Evolutionary conservation across 2,888 invertebrate species (phyloP).

Genomic region (Cacoxenus indagator): DNA sequence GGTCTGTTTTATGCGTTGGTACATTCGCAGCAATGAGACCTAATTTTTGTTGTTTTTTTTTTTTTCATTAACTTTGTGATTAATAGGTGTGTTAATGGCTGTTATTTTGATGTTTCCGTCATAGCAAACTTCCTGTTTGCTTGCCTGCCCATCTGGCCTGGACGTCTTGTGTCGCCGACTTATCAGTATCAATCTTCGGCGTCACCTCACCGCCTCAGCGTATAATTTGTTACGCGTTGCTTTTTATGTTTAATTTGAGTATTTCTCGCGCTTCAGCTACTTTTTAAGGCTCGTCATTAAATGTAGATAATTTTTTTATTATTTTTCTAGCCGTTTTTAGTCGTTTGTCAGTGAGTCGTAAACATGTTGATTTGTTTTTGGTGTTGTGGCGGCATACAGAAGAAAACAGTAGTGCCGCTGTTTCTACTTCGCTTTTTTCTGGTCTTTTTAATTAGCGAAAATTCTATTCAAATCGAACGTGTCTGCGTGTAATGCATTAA

Average conservation of each 20-base stretch:
- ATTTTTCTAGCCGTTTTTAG: slow-evolving; percentile 28
- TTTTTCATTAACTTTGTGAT: slow-evolving; percentile 50
- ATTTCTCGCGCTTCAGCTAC: slow-evolving; percentile 63
- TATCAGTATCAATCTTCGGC: neutral
- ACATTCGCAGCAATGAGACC: too few species aligned
- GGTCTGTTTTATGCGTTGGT: neutral
- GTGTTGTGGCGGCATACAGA: too few species aligned
- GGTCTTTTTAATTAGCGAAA: too few species aligned
- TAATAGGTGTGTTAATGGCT: slow-evolving; percentile 69
- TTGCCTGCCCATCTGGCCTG: neutral
- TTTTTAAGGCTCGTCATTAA: slow-evolving; percentile 61
- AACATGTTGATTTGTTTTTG: neutral
- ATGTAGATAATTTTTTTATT: slow-evolving; percentile 63
- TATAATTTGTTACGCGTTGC: slow-evolving; percentile 25
- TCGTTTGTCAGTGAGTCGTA: too few species aligned
- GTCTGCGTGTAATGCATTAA: too few species aligned
- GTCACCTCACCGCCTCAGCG: neutral
- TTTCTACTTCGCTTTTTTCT: too few species aligned
- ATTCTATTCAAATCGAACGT: too few species aligned
- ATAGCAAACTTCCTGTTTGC: slow-evolving; percentile 5
- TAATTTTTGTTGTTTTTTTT: neutral
- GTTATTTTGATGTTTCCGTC: slow-evolving; percentile 66
- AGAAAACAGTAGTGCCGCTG: too few species aligned
- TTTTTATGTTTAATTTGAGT: slow-evolving; percentile 61
- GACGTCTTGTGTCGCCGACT: neutral